phyloP scores from a whole-genome alignment of 2,797 vertebrate species.

The Moxostoma hubbsi region DNA sequence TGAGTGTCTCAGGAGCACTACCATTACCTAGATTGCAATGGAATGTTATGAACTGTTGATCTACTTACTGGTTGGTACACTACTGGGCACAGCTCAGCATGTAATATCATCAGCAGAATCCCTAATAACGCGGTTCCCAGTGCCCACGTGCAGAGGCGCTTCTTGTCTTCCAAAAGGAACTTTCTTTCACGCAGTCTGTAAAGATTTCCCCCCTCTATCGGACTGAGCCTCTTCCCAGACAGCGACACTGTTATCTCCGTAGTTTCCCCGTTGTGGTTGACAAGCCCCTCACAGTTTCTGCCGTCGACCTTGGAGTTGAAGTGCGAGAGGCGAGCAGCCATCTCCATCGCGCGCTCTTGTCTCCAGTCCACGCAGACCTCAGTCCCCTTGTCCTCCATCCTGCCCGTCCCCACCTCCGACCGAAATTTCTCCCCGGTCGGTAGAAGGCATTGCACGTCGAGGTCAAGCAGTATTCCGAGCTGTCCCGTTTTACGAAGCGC shows the following conservation, averaged over 20 bases:
- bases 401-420: constrained; percentile 57
- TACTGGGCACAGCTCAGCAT: constrained; percentile 83
- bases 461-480: constrained; percentile 56
- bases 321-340: constrained; percentile 69
- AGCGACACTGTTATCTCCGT: constrained; percentile 77
- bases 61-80: constrained; percentile 79
- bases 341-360: constrained; percentile 74
- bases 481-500: constrained; percentile 56
- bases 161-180: constrained; percentile 85
- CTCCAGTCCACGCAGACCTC: constrained; percentile 52
- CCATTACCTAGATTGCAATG: background rate
- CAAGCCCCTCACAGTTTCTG: constrained; percentile 70
- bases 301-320: constrained; percentile 69
- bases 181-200: constrained; percentile 84
- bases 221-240: constrained; percentile 68
- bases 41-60: background rate
- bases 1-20: background rate
- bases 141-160: constrained; percentile 82
- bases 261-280: constrained; percentile 68
- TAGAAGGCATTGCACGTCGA: constrained; percentile 66
- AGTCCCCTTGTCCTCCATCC: constrained; percentile 53
- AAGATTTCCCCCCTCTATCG: constrained; percentile 77
- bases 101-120: constrained; percentile 86
- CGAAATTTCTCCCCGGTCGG: constrained; percentile 55
- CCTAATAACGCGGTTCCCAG: constrained; percentile 81